Evolutionary conservation across 2,113 vertebrate species (phyloP), one percentile per base, ranked within the genome.

Genomic region (Larimichthys crocea): DNA sequence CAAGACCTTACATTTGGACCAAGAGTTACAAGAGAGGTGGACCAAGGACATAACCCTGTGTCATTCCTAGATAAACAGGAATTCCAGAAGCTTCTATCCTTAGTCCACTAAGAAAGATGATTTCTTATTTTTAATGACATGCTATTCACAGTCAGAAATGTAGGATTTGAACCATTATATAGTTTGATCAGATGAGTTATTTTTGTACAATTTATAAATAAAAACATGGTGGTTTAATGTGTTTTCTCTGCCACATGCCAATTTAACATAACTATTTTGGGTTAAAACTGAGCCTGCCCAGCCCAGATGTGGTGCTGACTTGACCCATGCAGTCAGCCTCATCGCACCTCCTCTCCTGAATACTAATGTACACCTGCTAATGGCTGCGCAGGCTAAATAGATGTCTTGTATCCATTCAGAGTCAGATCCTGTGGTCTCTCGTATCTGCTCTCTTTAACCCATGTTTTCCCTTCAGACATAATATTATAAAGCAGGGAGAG

Each of bases 341-440:
- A 83, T 86, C 62, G 59, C 26, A 60, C 75, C 55, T 56, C 53
- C 76, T 80, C 80, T 26, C 50, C 79, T 90, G 93, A 88, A 94
- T 94, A 87, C 92, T 94, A 93, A 95, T 95, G 86, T 91, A 79
- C 94, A 94, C 93, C 92, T 95, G 94, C 87, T 84, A 63, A 68
- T 71, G 80, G 80, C n/a, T 48, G 86, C 2, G 5, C 76, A 44
- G 86, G 56, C 86, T 90, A 93, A 92, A 93, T 88, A 88, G 92
- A 91, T 44, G 89, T 86, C 75, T 92, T 90, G 86, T 93, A 81
- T 86, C 86, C 87, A 87, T 90, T 91, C 88, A 92, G 66, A 86
- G 86, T 86, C 74, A 64, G 79, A 86, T 80, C 79, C 83, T 50
- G 73, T 66, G 82, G 62, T 80, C 74, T 80, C 74, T 59, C 9